These are phyloP conservation scores for Anthopleura sola DNA, from an alignment of 64 coral and sea anemone species.

Conservation along the genomic window DNA sequence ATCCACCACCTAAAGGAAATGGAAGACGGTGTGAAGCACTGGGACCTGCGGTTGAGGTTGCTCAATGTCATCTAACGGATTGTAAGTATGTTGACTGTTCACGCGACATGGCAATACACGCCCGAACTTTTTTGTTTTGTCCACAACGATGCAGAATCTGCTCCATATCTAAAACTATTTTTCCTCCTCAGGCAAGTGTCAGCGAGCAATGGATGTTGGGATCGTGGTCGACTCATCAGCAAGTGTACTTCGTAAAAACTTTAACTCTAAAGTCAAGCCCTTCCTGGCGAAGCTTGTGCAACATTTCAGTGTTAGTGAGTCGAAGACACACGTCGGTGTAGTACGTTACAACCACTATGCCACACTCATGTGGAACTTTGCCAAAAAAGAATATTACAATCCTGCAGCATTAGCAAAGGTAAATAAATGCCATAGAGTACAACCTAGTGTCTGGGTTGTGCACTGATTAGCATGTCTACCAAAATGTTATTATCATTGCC, in stretches of 20 bases:
- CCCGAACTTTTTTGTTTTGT: too few species aligned
- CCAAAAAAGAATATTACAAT: background rate
- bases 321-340: conserved; percentile 23
- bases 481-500: too few species aligned
- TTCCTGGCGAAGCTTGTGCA: conserved; percentile 20
- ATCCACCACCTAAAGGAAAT: conserved; percentile 40
- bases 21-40: conserved; percentile 12
- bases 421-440: background rate
- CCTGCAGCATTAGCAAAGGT: background rate
- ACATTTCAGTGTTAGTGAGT: background rate
- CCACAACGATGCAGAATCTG: too few species aligned
- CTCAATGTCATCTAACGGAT: background rate
- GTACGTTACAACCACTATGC: conserved; percentile 37
- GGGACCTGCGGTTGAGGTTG: background rate
- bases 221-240: conserved; percentile 42
- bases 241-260: conserved; percentile 14
- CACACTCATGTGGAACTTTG: conserved; percentile 17
- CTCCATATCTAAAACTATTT: too few species aligned
- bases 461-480: too few species aligned
- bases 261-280: background rate
- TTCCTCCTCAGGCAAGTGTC: conserved; percentile 2
- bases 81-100: conserved; percentile 27
- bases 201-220: conserved; percentile 37
- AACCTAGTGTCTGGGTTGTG: too few species aligned
- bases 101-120: too few species aligned